Conservation (phyloP, 2,113 vertebrate species). For the Zapus hudsonius region DNA sequence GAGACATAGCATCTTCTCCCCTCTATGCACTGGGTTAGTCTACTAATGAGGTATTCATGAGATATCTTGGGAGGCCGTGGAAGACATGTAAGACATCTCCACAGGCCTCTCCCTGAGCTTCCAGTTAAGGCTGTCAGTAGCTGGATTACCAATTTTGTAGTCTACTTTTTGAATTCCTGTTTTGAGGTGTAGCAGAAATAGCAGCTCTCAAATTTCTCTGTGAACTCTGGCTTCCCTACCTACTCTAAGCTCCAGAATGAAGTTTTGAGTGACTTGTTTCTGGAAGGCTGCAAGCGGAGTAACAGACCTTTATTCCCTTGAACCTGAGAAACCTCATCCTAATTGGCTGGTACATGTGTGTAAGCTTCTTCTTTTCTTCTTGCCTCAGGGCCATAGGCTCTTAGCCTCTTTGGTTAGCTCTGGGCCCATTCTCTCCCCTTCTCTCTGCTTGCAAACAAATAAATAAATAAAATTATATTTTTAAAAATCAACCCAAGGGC, state of each 20-base stretch:
- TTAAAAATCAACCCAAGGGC: too few species aligned
- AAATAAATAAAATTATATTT: too few species aligned
- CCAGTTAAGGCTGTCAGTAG: background rate
- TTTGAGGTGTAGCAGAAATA: background rate
- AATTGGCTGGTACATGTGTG: too few species aligned
- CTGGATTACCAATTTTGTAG: background rate
- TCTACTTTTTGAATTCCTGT: background rate
- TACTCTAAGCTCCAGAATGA: background rate
- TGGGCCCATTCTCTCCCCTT: too few species aligned
- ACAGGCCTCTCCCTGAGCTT: background rate
- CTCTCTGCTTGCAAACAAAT: too few species aligned
- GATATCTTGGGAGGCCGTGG: background rate
- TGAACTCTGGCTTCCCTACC: conserved; percentile 9
- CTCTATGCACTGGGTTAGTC: background rate
- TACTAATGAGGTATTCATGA: background rate
- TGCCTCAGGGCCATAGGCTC: too few species aligned
- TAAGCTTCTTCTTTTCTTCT: too few species aligned
- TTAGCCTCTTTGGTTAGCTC: too few species aligned
- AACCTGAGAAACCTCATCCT: background rate
- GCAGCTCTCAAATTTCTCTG: background rate
- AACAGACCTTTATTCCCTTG: background rate
- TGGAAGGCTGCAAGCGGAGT: background rate
- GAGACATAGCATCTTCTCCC: background rate
- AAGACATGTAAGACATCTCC: conserved; percentile 4
- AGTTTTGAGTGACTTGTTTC: background rate